phyloP scores from a whole-genome alignment of 35 echinoderm and acorn worm genomes.

The Anneissia japonica region DNA sequence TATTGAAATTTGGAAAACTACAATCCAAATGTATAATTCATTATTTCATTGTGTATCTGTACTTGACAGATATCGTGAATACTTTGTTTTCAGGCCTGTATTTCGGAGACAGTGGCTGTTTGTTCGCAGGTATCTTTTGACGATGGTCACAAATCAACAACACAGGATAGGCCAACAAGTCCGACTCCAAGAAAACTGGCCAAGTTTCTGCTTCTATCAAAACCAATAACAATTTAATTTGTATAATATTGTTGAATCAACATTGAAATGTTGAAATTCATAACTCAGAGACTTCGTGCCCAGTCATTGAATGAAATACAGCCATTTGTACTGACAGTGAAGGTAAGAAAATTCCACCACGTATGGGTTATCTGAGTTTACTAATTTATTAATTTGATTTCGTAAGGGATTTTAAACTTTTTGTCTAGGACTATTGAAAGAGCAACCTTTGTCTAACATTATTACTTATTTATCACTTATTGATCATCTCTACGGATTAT shows the following conservation, averaged over 20 bases:
- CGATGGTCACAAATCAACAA: not conserved
- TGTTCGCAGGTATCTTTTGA: not conserved
- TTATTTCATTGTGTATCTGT: not conserved
- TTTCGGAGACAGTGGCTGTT: not conserved
- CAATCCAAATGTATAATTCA: not conserved
- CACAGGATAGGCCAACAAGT: not conserved
- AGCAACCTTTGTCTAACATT: too few relatives aligned
- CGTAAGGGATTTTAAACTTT: too few relatives aligned
- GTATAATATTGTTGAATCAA: not conserved
- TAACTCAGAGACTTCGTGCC: conserved; percentile 78
- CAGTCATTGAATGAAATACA: conserved; percentile 93
- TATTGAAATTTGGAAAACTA: not conserved
- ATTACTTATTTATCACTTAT: too few relatives aligned
- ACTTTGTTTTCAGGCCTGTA: not conserved
- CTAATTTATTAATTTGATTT: too few relatives aligned
- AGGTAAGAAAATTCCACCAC: not conserved
- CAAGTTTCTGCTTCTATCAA: not conserved
- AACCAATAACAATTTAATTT: not conserved
- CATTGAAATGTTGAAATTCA: conserved; percentile 4
- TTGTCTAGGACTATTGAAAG: too few relatives aligned
- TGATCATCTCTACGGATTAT: too few relatives aligned
- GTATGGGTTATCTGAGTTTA: too few relatives aligned
- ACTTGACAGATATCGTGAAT: not conserved
- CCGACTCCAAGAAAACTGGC: not conserved
- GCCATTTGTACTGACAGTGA: conserved; percentile 47